Conservation (phyloP, 2,113 vertebrate genomes). For the Malurus elegans region DNA sequence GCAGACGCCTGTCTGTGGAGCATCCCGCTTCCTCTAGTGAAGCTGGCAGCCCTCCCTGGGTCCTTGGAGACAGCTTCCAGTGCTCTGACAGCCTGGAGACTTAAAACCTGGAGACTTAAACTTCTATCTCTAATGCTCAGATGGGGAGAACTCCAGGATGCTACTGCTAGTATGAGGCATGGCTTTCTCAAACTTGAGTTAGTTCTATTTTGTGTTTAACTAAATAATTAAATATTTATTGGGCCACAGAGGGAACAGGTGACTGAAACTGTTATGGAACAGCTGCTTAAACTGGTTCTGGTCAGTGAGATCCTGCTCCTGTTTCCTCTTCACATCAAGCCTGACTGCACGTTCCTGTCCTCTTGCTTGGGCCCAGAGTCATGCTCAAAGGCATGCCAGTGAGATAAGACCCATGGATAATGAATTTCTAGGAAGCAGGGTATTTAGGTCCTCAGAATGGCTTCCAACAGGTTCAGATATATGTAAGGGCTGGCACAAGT, state of each 20-base stretch:
- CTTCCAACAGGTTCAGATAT: background rate
- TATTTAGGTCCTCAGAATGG: background rate
- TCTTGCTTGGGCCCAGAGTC: background rate
- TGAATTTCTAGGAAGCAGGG: background rate
- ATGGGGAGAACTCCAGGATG: background rate
- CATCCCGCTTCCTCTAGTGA: background rate
- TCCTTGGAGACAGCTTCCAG: background rate
- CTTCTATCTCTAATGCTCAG: background rate
- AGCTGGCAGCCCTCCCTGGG: background rate
- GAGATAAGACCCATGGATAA: background rate
- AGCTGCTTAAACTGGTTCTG: background rate
- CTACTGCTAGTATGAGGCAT: background rate
- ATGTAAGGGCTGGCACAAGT: background rate
- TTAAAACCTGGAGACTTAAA: background rate
- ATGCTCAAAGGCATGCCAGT: background rate
- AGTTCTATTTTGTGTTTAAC: background rate
- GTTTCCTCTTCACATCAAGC: background rate
- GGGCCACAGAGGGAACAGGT: background rate
- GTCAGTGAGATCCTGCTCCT: background rate
- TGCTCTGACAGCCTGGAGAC: background rate
- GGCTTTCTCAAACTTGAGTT: background rate
- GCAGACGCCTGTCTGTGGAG: background rate
- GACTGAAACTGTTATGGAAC: background rate
- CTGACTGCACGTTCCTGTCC: background rate
- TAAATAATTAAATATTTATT: background rate